Conservation (phyloP, 1,140 invertebrate species). For the Drosophila quadrilineata region DNA sequence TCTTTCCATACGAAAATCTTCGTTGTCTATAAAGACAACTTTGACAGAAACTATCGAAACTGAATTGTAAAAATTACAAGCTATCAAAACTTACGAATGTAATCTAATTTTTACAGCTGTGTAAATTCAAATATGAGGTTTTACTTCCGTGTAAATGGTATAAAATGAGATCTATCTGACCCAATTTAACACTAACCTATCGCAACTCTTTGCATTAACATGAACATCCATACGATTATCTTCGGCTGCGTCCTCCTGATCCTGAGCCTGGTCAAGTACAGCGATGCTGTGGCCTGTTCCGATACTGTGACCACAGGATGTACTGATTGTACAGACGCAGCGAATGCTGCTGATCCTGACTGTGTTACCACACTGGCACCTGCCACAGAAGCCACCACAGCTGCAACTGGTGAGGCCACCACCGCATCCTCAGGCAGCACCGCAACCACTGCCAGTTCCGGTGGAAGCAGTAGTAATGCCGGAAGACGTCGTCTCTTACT, state of each 20-base stretch:
- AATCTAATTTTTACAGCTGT: too few relatives aligned
- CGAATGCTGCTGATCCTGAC: neutral
- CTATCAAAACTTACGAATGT: too few relatives aligned
- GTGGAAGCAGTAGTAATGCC: neutral
- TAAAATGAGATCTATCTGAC: too few relatives aligned
- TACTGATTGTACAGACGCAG: neutral
- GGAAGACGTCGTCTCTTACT: neutral
- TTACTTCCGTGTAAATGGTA: too few relatives aligned
- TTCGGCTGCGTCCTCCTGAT: slow-evolving; percentile 2
- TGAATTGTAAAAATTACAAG: too few relatives aligned
- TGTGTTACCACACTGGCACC: neutral
- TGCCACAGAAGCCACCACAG: neutral
- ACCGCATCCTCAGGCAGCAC: neutral
- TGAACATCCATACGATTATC: slow-evolving; percentile 2
- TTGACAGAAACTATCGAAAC: too few relatives aligned
- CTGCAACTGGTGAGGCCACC: neutral
- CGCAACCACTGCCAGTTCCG: neutral
- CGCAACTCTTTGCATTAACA: too few relatives aligned
- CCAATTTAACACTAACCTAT: too few relatives aligned
- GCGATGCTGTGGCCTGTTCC: neutral
- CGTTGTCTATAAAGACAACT: too few relatives aligned
- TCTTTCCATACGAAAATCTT: too few relatives aligned
- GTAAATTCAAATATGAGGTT: too few relatives aligned
- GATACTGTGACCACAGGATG: neutral
- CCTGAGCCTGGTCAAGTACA: neutral